phyloP scores from a whole-genome alignment of 2,113 vertebrate genomes.

The Syngnathoides biaculeatus region DNA sequence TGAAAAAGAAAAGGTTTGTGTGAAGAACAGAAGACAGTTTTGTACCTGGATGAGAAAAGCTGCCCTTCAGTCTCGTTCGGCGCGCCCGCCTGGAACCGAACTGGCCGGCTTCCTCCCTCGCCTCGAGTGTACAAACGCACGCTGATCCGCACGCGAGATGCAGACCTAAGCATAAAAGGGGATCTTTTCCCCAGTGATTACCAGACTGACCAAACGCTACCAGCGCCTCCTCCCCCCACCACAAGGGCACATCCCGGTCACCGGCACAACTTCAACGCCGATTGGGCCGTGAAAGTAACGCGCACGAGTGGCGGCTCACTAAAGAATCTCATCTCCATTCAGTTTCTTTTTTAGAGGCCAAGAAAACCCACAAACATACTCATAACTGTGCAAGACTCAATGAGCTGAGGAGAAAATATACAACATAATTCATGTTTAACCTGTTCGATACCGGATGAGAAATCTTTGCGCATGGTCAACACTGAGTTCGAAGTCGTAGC shows the following conservation, averaged over 20 bases:
- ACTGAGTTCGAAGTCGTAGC: too few species aligned
- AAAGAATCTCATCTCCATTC: slow-evolving; percentile 27
- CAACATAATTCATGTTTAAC: too few species aligned
- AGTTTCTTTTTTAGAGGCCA: slow-evolving; percentile 18
- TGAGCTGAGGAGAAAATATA: too few species aligned
- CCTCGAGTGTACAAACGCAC: slow-evolving; percentile 14
- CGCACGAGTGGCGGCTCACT: slow-evolving; percentile 19
- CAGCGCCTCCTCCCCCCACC: slow-evolving; percentile 8
- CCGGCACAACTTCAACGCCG: slow-evolving; percentile 9
- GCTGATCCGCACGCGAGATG: slow-evolving; percentile 56
- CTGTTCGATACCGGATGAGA: too few species aligned
- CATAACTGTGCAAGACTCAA: slow-evolving; percentile 26
- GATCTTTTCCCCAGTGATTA: slow-evolving; percentile 63
- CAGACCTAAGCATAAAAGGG: slow-evolving; percentile 72
- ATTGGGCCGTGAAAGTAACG: slow-evolving; percentile 20
- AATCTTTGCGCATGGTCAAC: too few species aligned
- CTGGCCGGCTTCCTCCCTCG: slow-evolving; percentile 43
- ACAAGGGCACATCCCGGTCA: slow-evolving; percentile 37
- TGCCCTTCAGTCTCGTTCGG: slow-evolving; percentile 32
- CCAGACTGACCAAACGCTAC: slow-evolving; percentile 21
- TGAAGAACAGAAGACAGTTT: slow-evolving; percentile 17
- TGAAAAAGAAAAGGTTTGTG: slow-evolving; percentile 7
- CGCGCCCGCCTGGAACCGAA: slow-evolving; percentile 33
- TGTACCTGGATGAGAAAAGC: slow-evolving; percentile 52
- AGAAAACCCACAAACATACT: too few species aligned